Base-by-base conservation (phyloP, 2,888 invertebrate genomes). In the Oligia fasciuncula region DNA sequence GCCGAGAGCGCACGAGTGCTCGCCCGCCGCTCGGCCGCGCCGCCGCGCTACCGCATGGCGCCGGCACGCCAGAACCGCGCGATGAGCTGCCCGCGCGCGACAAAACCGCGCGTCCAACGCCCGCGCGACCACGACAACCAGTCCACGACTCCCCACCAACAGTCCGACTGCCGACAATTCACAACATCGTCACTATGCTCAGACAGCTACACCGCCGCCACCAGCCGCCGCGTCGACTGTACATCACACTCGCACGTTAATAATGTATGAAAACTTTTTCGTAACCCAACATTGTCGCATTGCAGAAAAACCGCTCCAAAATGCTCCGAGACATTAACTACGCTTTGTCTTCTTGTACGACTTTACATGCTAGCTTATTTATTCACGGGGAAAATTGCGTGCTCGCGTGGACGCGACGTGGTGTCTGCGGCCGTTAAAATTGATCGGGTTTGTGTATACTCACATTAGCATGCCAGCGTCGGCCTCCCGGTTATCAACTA, bases 391-490 rank as follows among this genome's bases (percentile, higher is more conserved):
- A 79, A 84, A 79, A 84, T 76, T 85, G 87, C 83, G 83, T 87
- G 82, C 76, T 81, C 78, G 85, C 87, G 81, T 87, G 86, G 81
- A 86, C 79, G 85, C 86, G 80, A 73, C 87, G 86, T 83, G 83
- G 85, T 77, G 85, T 84, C 82, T 83, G 83, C 77, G 85, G 83
- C 79, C 88, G 85, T 72, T 81, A 77, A 62, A 81, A 85, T 84
- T 79, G 80, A 85, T 85, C 92, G 91, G 80, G 73, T 80, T 79
- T 91, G 87, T 86, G 88, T 89, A 93, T 96, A 96, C 96, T 97
- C 95, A 97, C 96, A 96, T 97, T 94, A 95, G 96, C 96, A 96
- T 96, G 95, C 96, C 96, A 96, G 96, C 96, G 95, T 94, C 94
- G 94, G 94, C 93, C 92, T 94, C 93, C 92, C 93, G 93, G 94